A percentile compares a stretch with the other conserved stretches of the same genome.
Conservation (phyloP, 1,140 invertebrate genomes). For the Magallana gigas region DNA sequence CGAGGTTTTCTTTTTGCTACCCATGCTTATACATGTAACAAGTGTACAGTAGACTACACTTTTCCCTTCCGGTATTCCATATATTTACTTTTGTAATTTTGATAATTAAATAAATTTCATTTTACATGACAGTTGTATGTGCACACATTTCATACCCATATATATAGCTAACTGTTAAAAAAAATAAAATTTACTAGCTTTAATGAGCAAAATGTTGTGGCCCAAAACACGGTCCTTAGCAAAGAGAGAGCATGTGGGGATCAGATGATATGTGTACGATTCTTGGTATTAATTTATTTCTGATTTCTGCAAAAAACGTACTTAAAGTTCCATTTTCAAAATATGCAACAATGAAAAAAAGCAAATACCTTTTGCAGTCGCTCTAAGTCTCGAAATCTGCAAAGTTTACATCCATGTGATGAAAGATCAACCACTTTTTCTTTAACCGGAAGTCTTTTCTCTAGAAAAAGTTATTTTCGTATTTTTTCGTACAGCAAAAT, state of each 20-base stretch:
- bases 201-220: background rate
- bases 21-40: slow-evolving; percentile 26
- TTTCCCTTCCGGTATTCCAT: slow-evolving; percentile 18
- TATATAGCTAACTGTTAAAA: background rate
- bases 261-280: background rate
- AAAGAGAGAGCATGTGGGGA: background rate
- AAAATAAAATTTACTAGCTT: background rate
- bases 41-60: background rate
- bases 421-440: background rate
- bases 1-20: slow-evolving; percentile 40
- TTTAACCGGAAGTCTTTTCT: background rate
- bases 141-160: slow-evolving; percentile 3
- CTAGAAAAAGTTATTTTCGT: background rate
- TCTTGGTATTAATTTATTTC: background rate
- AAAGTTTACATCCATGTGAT: background rate
- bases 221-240: background rate
- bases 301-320: background rate
- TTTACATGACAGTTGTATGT: slow-evolving; percentile 13
- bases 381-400: background rate
- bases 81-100: background rate
- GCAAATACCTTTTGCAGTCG: background rate
- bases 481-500: background rate
- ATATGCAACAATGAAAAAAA: background rate
- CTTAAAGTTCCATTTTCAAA: background rate
- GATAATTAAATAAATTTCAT: background rate